Base-by-base conservation (phyloP, 1,140 invertebrate genomes). In the Episyrphus balteatus region DNA sequence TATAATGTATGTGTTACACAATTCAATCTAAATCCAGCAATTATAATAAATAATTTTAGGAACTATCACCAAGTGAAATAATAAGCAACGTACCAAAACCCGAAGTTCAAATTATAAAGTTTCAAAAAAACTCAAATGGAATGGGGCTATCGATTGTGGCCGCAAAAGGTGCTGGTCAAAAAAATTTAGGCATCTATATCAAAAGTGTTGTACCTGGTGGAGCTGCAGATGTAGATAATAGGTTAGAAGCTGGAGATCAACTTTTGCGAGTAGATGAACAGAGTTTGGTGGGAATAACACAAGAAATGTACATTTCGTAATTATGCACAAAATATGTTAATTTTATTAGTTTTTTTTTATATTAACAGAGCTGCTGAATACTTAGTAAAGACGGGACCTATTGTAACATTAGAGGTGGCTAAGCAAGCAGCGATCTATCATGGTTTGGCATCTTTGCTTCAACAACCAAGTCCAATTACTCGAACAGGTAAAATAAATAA, bases 341-440 rank as follows among this genome's bases (percentile, higher is more conserved):
- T 39, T 30, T 8, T 11, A 41, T 19, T 21, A 14, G 7, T 8
- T 1, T 26, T 1, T 10, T 41, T 21, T 32, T 39, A 31, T 8
- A n/a, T 40, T 50, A 48, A 18, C 40, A 67, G 89, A 70, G 96
- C 96, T 49, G 96, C 96, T 8, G 90, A 98, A 69, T 89, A 94
- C 66, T 80, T 99, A 60, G 92, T 93, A 31, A 75, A 88, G 46
- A 98, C 94, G 14, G 94, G 93, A 12, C 86, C 87, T 8, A 81
- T 91, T 1, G 94, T 98, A 6, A 90, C 85, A 3, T 71, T 99
- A 37, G 92, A 97, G 73, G 93, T 99, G 34, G 93, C 92, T 6
- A 98, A 98, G 71, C 91, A 96, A 68, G 95, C 65, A 17, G 96
- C 95, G 18, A 87, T 97, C 57, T 91, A 92, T 67, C 94, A 99